Evolutionary conservation across 1,140 invertebrate species (phyloP).

Genomic region (Drosophila pruinosa): DNA sequence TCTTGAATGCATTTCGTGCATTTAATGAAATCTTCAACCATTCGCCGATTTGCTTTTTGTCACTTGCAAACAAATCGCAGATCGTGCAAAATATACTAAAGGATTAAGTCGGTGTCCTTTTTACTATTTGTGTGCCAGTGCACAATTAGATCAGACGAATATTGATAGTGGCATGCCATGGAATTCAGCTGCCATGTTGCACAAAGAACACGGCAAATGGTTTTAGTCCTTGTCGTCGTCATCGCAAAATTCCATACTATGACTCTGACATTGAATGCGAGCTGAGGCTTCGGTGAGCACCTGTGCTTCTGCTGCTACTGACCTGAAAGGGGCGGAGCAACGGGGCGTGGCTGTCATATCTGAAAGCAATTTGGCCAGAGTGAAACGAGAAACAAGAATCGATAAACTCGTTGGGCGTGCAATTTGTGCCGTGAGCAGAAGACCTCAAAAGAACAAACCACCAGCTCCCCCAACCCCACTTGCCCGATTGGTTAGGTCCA

Average conservation of each 20-base stretch:
- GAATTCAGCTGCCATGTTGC: conserved; percentile 14
- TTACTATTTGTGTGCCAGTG: neutral
- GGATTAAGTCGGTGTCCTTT: neutral
- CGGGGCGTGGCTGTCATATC: conserved; percentile 71
- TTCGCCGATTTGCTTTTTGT: conserved; percentile 12
- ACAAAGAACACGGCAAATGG: conserved; percentile 61
- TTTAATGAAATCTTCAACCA: conserved; percentile 51
- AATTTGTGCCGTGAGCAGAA: conserved; percentile 62
- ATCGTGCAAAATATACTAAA: neutral
- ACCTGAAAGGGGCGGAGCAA: conserved; percentile 69
- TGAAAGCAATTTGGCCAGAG: conserved; percentile 74
- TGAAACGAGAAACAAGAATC: conserved; percentile 72
- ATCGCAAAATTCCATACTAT: conserved; percentile 62
- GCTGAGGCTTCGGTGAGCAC: conserved; percentile 8
- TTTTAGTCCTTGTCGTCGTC: conserved; percentile 37
- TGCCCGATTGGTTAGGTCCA: neutral
- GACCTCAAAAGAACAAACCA: conserved; percentile 55
- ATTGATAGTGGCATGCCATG: neutral
- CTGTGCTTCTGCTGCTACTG: conserved; percentile 11
- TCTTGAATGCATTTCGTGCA: conserved; percentile 59
- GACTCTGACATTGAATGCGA: conserved; percentile 66
- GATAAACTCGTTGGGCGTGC: conserved; percentile 80
- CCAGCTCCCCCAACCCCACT: neutral
- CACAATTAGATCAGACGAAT: neutral
- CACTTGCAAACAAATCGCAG: neutral